Conservation (phyloP, 2,797 vertebrate species). For the Sebastes matsubarae region DNA sequence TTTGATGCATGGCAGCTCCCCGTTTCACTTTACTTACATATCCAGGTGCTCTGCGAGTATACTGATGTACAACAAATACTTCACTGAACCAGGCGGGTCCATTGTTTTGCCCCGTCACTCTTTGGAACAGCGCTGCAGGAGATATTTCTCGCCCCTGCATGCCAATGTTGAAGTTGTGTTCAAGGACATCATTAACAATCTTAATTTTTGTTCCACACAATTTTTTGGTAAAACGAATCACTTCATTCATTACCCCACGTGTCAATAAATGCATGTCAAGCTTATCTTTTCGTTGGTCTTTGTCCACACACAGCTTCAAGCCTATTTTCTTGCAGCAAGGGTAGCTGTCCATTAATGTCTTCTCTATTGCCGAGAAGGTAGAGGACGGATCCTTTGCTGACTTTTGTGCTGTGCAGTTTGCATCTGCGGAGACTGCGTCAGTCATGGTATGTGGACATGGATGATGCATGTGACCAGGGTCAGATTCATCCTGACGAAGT, state of each 20-base stretch:
- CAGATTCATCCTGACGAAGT: background rate
- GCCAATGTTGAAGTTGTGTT: slow-evolving; percentile 34
- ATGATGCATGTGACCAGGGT: background rate
- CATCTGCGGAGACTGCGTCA: background rate
- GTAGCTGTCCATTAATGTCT: background rate
- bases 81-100: background rate
- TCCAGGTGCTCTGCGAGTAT: background rate
- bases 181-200: slow-evolving; percentile 9
- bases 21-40: background rate
- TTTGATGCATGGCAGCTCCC: background rate
- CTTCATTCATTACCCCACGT: background rate
- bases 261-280: slow-evolving; percentile 3
- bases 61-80: background rate
- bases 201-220: background rate
- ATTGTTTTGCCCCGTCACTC: accelerated
- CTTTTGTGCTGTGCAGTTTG: background rate
- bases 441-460: background rate
- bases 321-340: slow-evolving; percentile 18
- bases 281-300: background rate
- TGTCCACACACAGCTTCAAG: slow-evolving; percentile 14
- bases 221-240: background rate
- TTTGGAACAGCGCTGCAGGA: accelerated
- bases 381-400: background rate
- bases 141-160: background rate
- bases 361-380: background rate